These are phyloP conservation scores for Metridium senile DNA, from an alignment of 92 coral and sea anemone genomes.

Conservation along the genomic window DNA sequence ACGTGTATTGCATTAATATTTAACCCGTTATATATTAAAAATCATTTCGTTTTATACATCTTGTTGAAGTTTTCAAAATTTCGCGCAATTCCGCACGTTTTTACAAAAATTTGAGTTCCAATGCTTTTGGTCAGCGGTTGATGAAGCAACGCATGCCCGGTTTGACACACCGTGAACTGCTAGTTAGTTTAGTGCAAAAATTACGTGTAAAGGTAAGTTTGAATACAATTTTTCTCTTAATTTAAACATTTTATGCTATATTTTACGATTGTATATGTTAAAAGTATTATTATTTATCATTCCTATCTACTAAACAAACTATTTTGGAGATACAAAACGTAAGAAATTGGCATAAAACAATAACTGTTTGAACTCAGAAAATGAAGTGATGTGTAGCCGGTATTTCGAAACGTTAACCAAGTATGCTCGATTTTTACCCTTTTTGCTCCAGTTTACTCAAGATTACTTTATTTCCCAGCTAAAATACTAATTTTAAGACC, in stretches of 20 bases:
- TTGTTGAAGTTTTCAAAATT: background rate
- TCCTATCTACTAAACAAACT: background rate
- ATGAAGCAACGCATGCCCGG: background rate
- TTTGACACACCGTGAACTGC: constrained; percentile 5
- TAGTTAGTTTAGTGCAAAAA: constrained; percentile 17
- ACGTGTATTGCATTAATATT: background rate
- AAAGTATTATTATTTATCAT: background rate
- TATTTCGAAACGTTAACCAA: background rate
- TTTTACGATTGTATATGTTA: background rate
- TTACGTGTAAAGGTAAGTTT: constrained; percentile 18
- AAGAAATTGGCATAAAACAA: background rate
- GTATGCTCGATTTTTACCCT: background rate
- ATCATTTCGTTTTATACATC: background rate
- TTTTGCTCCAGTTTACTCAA: background rate
- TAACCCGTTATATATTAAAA: background rate
- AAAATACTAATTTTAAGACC: background rate
- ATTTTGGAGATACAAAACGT: background rate
- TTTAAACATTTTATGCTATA: background rate
- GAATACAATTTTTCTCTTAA: background rate
- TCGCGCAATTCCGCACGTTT: background rate
- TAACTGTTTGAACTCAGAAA: background rate
- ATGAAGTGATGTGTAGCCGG: background rate
- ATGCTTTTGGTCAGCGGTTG: constrained; percentile 26
- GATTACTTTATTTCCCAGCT: background rate
- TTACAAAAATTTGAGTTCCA: background rate